phyloP scores from a whole-genome alignment of 2,888 invertebrate genomes.

The Hypsopygia costalis region DNA sequence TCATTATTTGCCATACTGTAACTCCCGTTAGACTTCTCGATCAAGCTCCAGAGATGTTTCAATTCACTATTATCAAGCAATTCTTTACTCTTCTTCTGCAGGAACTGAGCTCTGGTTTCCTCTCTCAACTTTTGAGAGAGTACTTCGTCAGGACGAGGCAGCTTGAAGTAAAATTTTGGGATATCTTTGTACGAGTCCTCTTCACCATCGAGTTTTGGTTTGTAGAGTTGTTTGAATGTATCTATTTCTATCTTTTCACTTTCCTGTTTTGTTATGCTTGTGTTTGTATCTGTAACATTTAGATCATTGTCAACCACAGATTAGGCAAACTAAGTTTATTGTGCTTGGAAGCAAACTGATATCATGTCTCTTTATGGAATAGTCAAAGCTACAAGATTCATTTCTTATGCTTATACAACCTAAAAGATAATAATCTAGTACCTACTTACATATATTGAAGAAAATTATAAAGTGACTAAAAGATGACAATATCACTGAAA shows the following conservation, averaged over 20 bases:
- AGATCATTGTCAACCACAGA: too few species aligned
- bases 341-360: too few species aligned
- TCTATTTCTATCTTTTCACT: constrained; percentile 72
- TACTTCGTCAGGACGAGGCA: constrained; percentile 88
- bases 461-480: too few species aligned
- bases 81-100: constrained; percentile 91
- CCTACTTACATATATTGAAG: too few species aligned
- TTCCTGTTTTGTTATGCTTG: constrained; percentile 63
- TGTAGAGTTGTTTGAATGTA: constrained; percentile 77
- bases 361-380: too few species aligned
- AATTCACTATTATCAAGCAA: constrained; percentile 93
- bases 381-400: too few species aligned
- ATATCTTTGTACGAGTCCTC: constrained; percentile 81
- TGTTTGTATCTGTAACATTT: constrained; percentile 55
- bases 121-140: constrained; percentile 91
- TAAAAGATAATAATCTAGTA: too few species aligned
- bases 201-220: constrained; percentile 68
- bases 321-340: too few species aligned
- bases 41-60: constrained; percentile 89
- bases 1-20: constrained; percentile 82
- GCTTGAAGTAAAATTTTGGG: constrained; percentile 87
- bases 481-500: too few species aligned
- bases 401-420: too few species aligned
- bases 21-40: constrained; percentile 91
- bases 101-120: constrained; percentile 92